Base-by-base conservation (phyloP, 2,113 vertebrate genomes). In the Rhinolophus ferrumequinum region DNA sequence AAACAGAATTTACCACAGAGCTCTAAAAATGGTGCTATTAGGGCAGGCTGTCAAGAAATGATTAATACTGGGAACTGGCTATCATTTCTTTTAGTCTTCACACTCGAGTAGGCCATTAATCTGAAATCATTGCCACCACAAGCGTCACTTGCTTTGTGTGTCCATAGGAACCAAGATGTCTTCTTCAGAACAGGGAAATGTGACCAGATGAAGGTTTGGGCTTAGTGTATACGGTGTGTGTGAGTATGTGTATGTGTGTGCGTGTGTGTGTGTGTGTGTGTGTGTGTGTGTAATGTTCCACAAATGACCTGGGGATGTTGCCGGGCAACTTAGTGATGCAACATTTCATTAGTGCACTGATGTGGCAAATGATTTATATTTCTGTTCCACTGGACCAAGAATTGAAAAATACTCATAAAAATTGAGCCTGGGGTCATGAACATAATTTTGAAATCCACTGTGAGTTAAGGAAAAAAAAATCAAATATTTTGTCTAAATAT, bases 11-110 rank as follows among this genome's bases (percentile, higher is more conserved):
- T 97, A 93, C 97, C 93, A 28, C 84, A 72, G 72, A 92, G 95
- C 75, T 96, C 97, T 98, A 96, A 96, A 97, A 98, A 95, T 50
- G 83, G 96, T 91, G 81, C 96, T 95, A 97, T 97, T 98, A 96
- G 90, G 96, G 96, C 33, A 41, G 80, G 19, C 95, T 98, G 98
- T 97, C 98, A 97, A 54, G 47, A 97, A 88, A 93, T 98, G 98
- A 98, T 98, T 97, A 97, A 98, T 98, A 92, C 86, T 88, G 47
- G 70, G 22, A 97, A 97, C 95, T 9, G 81, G 92, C 84, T 64
- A 95, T 96, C 97, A 97, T 97, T 98, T 97, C 97, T 97, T 98
- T 79, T 76, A 90, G 92, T 92, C 95, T 94, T 95, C 96, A 77
- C 92, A 94, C 62, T 62, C 58, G 21, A 90, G 93, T 66, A 97